Evolutionary conservation across 1,140 invertebrate species (phyloP), one percentile per base, ranked within the genome.

Genomic region (Vollenhovia emeryi): DNA sequence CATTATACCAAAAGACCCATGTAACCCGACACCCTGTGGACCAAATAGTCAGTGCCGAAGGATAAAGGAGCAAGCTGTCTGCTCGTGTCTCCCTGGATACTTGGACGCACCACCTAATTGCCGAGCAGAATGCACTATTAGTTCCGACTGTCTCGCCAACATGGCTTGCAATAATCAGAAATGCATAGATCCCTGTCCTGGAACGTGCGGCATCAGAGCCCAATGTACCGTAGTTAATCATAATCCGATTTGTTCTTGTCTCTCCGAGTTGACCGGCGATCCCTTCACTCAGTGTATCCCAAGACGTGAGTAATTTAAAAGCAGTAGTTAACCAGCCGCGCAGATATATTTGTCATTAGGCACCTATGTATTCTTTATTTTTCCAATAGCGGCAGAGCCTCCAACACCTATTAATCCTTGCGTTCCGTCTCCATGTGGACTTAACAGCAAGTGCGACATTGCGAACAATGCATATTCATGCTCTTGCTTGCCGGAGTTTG

Each of bases 11-110:
- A 68, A 91, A 95, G 96, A 93, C 24, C 96, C 97, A 6, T 97
- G 97, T 91, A 91, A 93, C 75, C 97, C 96, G 79, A 96, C 96
- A 78, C 97, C 97, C 40, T 98, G 97, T 91, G 97, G 97, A 78
- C 96, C 96, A 18, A 97, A 97, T 91, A 96, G 97, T 74, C 93
- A 96, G 69, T 98, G 97, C 89, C 95, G 96, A 86, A 96, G 96
- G 24, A 89, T 95, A 50, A 97, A 96, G 78, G 95, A 95, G 9
- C 92, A 95, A 89, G 95, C 95, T 6, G 94, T 96, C 50, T 96
- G 96, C 82, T 96, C 96, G 33, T 97, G 97, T 91, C 94, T 96
- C 48, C 94, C 94, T 33, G 95, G 95, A 64, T 97, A 96, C 87
- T 94, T 96, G 64, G 97, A 97, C 18, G 93, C 95, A 79, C 96